These are phyloP conservation scores for Pseudomyrmex dendroicus DNA, from an alignment of 1,140 invertebrate genomes.

Conservation along the genomic window DNA sequence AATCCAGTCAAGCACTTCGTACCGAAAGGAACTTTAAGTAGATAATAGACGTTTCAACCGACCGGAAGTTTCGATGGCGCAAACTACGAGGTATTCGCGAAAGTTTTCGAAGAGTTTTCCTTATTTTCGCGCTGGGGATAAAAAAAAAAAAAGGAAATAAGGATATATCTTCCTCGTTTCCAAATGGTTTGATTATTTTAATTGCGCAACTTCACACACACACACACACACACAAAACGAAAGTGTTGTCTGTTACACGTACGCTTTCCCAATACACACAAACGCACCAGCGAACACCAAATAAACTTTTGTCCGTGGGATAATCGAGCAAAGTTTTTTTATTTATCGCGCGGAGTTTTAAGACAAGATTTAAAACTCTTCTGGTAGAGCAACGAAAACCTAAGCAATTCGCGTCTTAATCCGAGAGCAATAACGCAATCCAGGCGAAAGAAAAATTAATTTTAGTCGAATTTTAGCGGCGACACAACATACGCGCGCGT, in stretches of 20 bases:
- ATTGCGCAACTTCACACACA: slow-evolving; percentile 4
- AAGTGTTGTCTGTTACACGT: neutral
- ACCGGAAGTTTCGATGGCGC: slow-evolving; percentile 9
- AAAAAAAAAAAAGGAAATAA: slow-evolving; percentile 8
- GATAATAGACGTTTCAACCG: slow-evolving; percentile 28
- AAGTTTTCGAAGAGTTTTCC: slow-evolving; percentile 21
- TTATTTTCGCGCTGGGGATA: slow-evolving; percentile 6
- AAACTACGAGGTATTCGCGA: slow-evolving; percentile 34
- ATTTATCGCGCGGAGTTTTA: slow-evolving; percentile 20
- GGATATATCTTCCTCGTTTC: slow-evolving; percentile 16
- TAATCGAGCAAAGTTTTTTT: slow-evolving; percentile 19
- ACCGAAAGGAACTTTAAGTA: slow-evolving; percentile 43
- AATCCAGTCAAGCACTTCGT: slow-evolving; percentile 21
- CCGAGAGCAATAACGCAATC: slow-evolving; percentile 47
- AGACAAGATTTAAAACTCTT: neutral
- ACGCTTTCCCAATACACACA: slow-evolving; percentile 6
- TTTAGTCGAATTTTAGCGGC: slow-evolving; percentile 30
- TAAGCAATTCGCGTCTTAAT: slow-evolving; percentile 39
- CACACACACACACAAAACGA: neutral
- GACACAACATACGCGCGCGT: neutral
- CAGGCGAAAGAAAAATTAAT: slow-evolving; percentile 38
- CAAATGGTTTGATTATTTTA: slow-evolving; percentile 25
- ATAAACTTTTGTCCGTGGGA: slow-evolving; percentile 14
- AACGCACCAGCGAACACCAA: slow-evolving; percentile 35
- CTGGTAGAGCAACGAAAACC: slow-evolving; percentile 2